These are phyloP conservation scores for Lepus oiostolus DNA, from an alignment of 2,797 vertebrate genomes.

Conservation along the genomic window DNA sequence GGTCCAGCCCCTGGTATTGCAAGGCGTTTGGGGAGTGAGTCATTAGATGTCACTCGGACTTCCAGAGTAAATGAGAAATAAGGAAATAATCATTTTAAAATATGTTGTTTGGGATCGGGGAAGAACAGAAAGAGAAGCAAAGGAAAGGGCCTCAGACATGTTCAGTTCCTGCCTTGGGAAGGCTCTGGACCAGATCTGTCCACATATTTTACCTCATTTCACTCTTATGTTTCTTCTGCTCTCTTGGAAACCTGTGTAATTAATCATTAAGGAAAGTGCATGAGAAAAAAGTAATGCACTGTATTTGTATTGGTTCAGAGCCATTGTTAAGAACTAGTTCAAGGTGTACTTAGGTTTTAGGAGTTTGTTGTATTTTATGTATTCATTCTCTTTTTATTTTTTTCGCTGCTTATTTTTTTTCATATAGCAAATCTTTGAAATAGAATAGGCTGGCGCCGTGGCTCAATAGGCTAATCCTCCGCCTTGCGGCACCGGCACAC, in stretches of 20 bases:
- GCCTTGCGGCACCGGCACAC: too few relatives aligned
- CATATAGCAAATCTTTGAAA: neutral
- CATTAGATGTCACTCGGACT: too few relatives aligned
- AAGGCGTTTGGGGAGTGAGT: too few relatives aligned
- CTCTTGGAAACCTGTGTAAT: neutral
- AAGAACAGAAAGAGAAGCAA: neutral
- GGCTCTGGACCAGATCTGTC: neutral
- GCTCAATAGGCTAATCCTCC: too few relatives aligned
- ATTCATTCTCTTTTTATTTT: neutral
- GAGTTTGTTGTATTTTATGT: neutral
- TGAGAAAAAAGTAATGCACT: neutral
- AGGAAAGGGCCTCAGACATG: neutral
- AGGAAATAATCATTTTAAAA: too few relatives aligned
- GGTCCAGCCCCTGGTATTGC: too few relatives aligned
- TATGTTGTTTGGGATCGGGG: too few relatives aligned
- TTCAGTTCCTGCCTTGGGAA: neutral
- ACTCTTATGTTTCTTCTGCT: neutral
- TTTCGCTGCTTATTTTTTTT: slow-evolving; percentile 9
- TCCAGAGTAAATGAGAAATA: too few relatives aligned
- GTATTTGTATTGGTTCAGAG: slow-evolving; percentile 54
- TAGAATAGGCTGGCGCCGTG: neutral
- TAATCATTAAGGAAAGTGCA: slow-evolving; percentile 7
- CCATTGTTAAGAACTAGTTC: slow-evolving; percentile 27
- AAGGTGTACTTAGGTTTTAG: neutral
- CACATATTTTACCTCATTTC: neutral